These are phyloP conservation scores for Mirounga angustirostris DNA, from an alignment of 2,113 vertebrate species.

Conservation along the genomic window DNA sequence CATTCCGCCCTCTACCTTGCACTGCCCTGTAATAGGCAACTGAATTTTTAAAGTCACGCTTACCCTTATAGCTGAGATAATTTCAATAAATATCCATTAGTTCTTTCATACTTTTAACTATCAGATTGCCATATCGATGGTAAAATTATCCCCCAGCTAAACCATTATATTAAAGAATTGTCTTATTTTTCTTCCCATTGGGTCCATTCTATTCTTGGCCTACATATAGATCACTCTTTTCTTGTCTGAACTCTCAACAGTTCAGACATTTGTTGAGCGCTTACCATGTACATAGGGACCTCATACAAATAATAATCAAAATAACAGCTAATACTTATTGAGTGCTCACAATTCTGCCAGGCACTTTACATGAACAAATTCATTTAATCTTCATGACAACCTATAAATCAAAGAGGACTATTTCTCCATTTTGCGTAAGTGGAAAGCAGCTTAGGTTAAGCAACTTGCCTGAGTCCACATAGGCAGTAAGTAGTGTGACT, in stretches of 20 bases:
- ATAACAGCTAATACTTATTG: not conserved
- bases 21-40: not conserved
- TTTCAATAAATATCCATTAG: not conserved
- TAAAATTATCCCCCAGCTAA: not conserved
- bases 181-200: not conserved
- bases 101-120: not conserved
- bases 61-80: not conserved
- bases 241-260: not conserved
- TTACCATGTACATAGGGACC: not conserved
- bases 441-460: not conserved
- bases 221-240: not conserved
- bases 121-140: not conserved
- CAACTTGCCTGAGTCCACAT: not conserved
- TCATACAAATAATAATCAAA: not conserved
- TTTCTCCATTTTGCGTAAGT: not conserved
- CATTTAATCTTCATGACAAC: not conserved
- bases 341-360: not conserved
- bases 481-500: not conserved
- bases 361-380: not conserved
- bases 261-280: not conserved
- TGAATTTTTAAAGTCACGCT: not conserved
- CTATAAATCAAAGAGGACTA: not conserved
- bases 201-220: not conserved
- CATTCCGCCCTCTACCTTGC: not conserved
- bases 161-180: not conserved